Percentiles rank a stretch among this genome's conserved stretches.
These are phyloP conservation scores for Lepus oiostolus DNA, from an alignment of 2,797 vertebrate genomes.

Conservation along the genomic window DNA sequence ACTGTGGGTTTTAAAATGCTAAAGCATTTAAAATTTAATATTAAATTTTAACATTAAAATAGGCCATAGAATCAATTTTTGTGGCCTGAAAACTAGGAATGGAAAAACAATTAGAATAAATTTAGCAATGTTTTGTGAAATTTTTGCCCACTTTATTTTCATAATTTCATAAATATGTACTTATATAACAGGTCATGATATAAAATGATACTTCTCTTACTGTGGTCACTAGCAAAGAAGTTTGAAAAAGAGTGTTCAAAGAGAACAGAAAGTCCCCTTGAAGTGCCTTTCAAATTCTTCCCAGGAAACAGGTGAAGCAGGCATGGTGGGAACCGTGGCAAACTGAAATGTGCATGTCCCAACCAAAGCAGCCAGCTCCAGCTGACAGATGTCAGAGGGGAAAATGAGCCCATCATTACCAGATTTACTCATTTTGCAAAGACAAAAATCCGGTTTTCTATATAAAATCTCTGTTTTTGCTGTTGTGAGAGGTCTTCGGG, in stretches of 20 bases:
- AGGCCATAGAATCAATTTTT: neutral
- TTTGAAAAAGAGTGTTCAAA: constrained; percentile 20
- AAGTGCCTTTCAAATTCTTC: neutral
- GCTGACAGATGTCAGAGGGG: neutral
- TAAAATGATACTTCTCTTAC: constrained; percentile 11
- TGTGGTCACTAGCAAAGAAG: neutral
- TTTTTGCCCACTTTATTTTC: neutral
- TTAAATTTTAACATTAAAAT: neutral
- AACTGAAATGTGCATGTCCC: neutral
- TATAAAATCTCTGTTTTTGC: neutral
- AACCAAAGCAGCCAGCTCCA: neutral
- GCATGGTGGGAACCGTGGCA: neutral
- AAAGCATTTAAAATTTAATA: neutral
- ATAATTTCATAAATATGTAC: constrained; percentile 19
- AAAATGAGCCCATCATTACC: neutral
- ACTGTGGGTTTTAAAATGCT: neutral
- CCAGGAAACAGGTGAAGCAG: neutral
- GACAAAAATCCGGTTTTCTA: constrained; percentile 1
- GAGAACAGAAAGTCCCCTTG: neutral
- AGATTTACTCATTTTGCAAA: neutral
- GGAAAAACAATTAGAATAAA: no score
- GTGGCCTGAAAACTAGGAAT: neutral
- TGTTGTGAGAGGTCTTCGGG: neutral
- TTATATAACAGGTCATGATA: neutral
- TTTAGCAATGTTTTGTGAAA: neutral